phyloP scores from a whole-genome alignment of 35 echinoderm and acorn worm species.

The Acanthaster planci region DNA sequence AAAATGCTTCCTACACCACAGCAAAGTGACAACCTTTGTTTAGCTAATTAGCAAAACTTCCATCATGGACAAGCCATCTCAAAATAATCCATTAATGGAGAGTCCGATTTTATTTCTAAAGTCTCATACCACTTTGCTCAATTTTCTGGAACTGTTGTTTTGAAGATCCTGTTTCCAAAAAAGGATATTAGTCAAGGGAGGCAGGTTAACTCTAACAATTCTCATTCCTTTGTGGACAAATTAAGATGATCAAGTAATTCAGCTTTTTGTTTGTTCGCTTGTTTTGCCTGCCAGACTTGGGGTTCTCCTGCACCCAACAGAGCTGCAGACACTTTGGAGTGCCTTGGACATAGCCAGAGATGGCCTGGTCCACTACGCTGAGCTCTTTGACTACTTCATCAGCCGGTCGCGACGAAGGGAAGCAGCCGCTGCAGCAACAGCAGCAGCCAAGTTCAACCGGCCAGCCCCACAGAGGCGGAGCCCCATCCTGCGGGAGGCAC shows the following conservation, averaged over 20 bases:
- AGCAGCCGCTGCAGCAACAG: neutral
- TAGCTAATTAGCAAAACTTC: too few relatives aligned
- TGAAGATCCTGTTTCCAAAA: too few relatives aligned
- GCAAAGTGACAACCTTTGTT: too few relatives aligned
- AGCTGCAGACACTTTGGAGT: constrained; percentile 81
- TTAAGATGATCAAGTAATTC: neutral
- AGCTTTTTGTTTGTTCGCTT: neutral
- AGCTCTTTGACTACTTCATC: constrained; percentile 81
- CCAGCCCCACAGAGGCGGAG: neutral
- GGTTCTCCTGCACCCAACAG: constrained; percentile 75
- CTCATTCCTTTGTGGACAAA: too few relatives aligned
- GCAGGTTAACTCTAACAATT: too few relatives aligned
- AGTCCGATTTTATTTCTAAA: too few relatives aligned
- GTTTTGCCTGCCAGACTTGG: constrained; percentile 69
- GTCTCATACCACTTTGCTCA: too few relatives aligned
- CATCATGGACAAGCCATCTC: too few relatives aligned
- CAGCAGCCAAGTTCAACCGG: neutral
- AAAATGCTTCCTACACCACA: too few relatives aligned
- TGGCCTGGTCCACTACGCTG: constrained; percentile 82
- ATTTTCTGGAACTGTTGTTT: too few relatives aligned
- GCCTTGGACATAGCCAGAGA: constrained; percentile 69
- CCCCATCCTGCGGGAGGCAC: neutral
- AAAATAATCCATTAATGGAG: too few relatives aligned
- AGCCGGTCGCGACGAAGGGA: constrained; percentile 43
- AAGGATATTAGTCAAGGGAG: too few relatives aligned